A percentile compares a stretch with the other conserved stretches of the same genome.
Evolutionary conservation across 2,113 vertebrate genomes (phyloP).

Genomic region (Heptranchias perlo): DNA sequence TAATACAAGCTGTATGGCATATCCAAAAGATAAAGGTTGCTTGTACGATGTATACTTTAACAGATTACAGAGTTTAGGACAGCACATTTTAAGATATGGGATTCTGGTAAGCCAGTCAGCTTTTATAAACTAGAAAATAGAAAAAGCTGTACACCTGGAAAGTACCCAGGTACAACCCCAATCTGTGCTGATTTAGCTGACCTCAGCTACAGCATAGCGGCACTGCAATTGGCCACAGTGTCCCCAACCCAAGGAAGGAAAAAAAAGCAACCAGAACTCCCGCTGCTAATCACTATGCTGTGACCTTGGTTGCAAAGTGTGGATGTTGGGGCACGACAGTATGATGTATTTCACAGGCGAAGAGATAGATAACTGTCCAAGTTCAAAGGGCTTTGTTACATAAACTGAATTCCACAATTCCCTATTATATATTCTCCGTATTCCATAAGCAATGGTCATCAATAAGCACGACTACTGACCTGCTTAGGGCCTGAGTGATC

Average conservation of each 20-base stretch:
- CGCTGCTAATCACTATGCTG: neutral
- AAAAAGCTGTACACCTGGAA: too few species aligned
- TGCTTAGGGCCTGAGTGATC: neutral
- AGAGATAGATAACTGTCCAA: neutral
- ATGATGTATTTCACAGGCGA: too few species aligned
- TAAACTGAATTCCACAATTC: neutral
- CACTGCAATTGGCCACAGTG: neutral
- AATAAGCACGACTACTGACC: neutral
- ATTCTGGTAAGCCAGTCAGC: neutral
- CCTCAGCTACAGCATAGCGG: too few species aligned
- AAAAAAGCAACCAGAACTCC: neutral
- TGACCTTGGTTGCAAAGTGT: neutral
- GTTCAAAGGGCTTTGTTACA: neutral
- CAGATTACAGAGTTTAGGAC: neutral
- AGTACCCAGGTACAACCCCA: neutral
- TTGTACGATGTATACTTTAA: neutral
- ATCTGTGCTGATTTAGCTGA: neutral
- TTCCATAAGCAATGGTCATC: neutral
- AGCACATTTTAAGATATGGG: neutral
- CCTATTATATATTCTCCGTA: neutral
- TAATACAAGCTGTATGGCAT: neutral
- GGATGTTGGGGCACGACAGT: neutral
- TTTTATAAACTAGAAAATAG: slow-evolving; percentile 18
- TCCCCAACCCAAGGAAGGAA: neutral
- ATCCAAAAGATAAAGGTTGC: neutral